Base-by-base conservation (phyloP, 1,140 invertebrate genomes). In the Linepithema humile region DNA sequence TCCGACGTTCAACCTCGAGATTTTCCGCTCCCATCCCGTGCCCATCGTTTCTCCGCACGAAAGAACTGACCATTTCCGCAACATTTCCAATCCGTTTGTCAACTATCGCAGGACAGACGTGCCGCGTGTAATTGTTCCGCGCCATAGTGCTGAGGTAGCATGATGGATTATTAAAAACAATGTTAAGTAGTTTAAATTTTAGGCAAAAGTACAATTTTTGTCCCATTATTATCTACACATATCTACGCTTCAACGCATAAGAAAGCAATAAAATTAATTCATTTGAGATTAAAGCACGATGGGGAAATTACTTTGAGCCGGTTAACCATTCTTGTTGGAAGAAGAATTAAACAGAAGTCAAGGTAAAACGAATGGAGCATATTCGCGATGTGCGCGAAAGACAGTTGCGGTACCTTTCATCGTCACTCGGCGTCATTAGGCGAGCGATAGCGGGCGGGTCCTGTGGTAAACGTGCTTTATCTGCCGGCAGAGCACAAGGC, bases 1-100 rank as follows among this genome's bases (percentile, higher is more conserved):
- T 85, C 83, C 80, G 43, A 85, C 82, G 70, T 88, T 88, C 65
- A 80, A 86, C 77, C 75, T 86, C 82, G 84, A 83, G 82, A 88
- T 87, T 78, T 88, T 82, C 64, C 72, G 59, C 65, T 75, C 62
- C 65, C 69, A 43, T 35, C 38, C 29, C 72, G 45, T 7, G 2
- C 6, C 17, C n/a, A 20, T 35, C 17, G 20, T 17, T 6, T 48
- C 55, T 3, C n/a, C 17, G 40, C 38, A n/a, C n/a, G 48, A 53
- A 70, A 43, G 75, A 82, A 82, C 78, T 40, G 55, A 12, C 53
- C 40, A 82, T 62, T 74, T 48, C 64, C 64, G 64, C 75, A 80
- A 80, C 48, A 55, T 55, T 55, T 55, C 35, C 48, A 55, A 78
- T 65, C 23, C 48, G 62, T 55, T 6, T 69, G 48, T 80, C 35